These are phyloP conservation scores for Malaclemys terrapin DNA, from an alignment of 2,113 vertebrate genomes.

Conservation along the genomic window DNA sequence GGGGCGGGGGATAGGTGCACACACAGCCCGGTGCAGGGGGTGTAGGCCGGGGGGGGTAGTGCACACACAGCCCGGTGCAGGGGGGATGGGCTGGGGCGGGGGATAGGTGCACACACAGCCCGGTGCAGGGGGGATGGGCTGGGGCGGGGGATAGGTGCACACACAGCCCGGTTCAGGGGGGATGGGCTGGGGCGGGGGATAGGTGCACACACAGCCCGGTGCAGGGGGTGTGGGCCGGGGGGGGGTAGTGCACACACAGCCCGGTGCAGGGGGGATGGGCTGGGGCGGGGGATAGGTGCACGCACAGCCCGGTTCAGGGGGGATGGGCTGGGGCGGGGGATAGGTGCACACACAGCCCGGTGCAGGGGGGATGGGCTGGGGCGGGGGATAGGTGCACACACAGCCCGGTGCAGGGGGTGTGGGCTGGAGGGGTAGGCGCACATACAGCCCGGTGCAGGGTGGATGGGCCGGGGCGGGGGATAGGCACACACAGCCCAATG, in stretches of 20 bases:
- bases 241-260: too few species aligned
- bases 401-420: neutral
- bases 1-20: too few species aligned
- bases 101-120: neutral
- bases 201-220: neutral
- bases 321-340: accelerated
- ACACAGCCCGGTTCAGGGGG: neutral
- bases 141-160: neutral
- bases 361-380: too few species aligned
- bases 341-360: too few species aligned
- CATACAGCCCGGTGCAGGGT: neutral
- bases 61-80: neutral
- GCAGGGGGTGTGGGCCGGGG: neutral
- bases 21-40: neutral
- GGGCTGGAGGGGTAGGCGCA: neutral
- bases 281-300: neutral
- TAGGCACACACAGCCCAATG: neutral
- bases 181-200: neutral
- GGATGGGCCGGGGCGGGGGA: too few species aligned
- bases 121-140: neutral
- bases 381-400: neutral
- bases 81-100: too few species aligned
- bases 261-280: too few species aligned
- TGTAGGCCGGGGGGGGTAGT: too few species aligned
- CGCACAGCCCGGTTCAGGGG: too few species aligned